Evolutionary conservation across 2,888 invertebrate genomes (phyloP).

Genomic region (Scaptomyza reducta): DNA sequence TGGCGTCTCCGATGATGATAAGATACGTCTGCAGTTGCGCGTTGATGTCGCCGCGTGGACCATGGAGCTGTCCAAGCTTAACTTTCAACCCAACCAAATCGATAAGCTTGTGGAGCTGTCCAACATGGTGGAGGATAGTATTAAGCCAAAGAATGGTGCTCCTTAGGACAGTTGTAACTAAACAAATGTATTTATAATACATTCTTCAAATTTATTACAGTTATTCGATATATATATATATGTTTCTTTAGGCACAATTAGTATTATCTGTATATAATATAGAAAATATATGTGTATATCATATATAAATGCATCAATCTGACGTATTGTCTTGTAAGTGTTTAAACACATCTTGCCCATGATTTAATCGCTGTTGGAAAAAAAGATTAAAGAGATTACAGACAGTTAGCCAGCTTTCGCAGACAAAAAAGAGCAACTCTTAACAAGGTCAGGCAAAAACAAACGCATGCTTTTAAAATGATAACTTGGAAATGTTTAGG

Average conservation of each 20-base stretch:
- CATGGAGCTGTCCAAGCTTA: constrained; percentile 86
- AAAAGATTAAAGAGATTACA: constrained; percentile 64
- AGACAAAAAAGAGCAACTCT: constrained; percentile 11
- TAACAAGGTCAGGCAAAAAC: constrained; percentile 32
- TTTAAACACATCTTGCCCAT: constrained; percentile 31
- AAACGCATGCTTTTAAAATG: constrained; percentile 41
- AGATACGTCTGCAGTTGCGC: constrained; percentile 95
- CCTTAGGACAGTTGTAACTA: not conserved
- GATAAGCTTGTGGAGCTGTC: constrained; percentile 87
- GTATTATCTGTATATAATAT: constrained; percentile 48
- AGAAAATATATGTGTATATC: constrained; percentile 49
- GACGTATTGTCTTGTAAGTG: constrained; percentile 41
- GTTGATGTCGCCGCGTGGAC: constrained; percentile 93
- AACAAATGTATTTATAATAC: constrained; percentile 21
- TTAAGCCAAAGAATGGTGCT: constrained; percentile 82
- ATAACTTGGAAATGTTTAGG: constrained; percentile 25
- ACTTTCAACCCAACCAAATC: constrained; percentile 86
- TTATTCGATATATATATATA: constrained; percentile 47
- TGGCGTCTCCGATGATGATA: constrained; percentile 93
- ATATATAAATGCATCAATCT: constrained; percentile 74
- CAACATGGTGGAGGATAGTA: constrained; percentile 87
- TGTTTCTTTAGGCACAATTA: constrained; percentile 69
- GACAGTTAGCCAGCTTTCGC: constrained; percentile 24
- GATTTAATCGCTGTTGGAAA: constrained; percentile 69
- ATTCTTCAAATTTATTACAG: constrained; percentile 62